These are phyloP conservation scores for Sebastiscus tertius DNA, from an alignment of 2,797 vertebrate species.

Conservation along the genomic window DNA sequence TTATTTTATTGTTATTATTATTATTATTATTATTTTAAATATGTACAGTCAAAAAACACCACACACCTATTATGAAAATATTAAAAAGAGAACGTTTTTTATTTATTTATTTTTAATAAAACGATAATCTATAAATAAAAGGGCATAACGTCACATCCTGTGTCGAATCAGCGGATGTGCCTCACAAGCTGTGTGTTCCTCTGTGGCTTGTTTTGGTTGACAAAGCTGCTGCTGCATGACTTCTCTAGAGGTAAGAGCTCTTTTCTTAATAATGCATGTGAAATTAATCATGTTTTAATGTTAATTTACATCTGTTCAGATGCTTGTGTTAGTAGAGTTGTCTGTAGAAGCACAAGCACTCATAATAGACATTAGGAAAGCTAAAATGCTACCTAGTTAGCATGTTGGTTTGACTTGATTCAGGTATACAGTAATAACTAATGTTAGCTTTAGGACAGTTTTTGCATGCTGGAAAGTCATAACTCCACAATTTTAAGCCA, in stretches of 20 bases:
- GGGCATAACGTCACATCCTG: fast-evolving
- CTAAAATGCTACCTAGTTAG: constrained; percentile 5
- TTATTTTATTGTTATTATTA: no score
- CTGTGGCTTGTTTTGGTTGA: constrained; percentile 37
- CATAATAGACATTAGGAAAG: neutral
- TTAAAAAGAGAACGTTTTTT: no score
- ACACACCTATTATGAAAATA: no score
- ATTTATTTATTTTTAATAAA: neutral
- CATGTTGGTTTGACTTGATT: neutral
- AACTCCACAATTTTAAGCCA: neutral
- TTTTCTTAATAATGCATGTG: neutral
- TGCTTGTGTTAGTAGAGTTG: neutral
- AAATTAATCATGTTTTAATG: fast-evolving
- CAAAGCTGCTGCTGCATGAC: neutral
- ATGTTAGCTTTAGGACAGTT: fast-evolving
- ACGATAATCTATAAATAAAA: fast-evolving
- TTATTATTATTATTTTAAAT: neutral
- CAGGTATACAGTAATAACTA: neutral
- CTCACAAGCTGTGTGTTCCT: neutral
- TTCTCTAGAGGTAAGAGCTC: constrained; percentile 7
- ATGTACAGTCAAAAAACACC: fast-evolving
- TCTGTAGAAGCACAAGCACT: neutral
- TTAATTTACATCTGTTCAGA: neutral
- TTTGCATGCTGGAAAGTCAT: neutral
- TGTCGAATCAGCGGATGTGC: constrained; percentile 55